Conservation (phyloP, 2,113 vertebrate species). For the Orthonyx spaldingii region DNA sequence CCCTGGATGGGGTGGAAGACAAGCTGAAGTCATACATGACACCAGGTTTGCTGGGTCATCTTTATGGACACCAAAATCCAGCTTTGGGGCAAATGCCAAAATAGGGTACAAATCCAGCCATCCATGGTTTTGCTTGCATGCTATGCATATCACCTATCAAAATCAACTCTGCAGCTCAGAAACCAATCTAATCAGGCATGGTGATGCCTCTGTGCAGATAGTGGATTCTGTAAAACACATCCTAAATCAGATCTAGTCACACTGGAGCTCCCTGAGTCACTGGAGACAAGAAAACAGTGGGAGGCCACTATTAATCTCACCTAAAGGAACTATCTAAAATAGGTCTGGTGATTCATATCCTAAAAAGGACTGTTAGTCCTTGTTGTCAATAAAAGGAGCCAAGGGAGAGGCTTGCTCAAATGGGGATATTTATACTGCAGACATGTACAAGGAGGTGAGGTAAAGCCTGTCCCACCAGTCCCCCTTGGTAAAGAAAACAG, state of each 20-base stretch:
- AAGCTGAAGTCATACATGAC: accelerated
- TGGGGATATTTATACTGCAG: background rate
- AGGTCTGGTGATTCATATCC: background rate
- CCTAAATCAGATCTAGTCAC: background rate
- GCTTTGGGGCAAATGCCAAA: background rate
- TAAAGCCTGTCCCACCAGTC: background rate
- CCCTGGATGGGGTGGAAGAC: background rate
- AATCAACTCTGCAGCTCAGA: background rate
- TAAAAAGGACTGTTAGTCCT: background rate
- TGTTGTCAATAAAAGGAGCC: background rate
- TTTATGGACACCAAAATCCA: background rate
- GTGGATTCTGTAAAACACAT: background rate
- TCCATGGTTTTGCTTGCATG: background rate
- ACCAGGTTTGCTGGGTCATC: background rate
- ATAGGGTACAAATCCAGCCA: background rate
- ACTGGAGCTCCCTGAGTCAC: background rate
- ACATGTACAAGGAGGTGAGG: background rate
- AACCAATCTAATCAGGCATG: background rate
- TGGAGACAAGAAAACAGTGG: background rate
- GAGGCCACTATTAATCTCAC: background rate
- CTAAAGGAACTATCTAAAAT: background rate
- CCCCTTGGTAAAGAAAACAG: background rate
- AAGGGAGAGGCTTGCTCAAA: background rate
- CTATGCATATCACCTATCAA: background rate
- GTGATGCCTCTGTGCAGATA: background rate